Percentiles rank a stretch among this genome's conserved stretches.
Conservation (phyloP, 2,797 vertebrate species). For the Poecilia velifera region DNA sequence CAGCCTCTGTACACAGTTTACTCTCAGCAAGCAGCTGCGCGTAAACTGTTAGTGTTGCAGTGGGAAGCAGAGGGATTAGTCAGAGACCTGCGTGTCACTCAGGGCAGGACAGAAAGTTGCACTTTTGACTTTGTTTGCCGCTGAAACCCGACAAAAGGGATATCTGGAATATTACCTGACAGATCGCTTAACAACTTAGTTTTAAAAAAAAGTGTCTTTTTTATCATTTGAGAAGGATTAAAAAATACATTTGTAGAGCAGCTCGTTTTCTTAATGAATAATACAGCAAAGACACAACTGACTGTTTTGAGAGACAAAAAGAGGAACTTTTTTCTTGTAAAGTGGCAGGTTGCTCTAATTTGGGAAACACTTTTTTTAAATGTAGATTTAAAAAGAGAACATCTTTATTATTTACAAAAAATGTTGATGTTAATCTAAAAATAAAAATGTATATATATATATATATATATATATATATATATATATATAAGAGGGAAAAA, state of each 20-base stretch:
- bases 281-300: background rate
- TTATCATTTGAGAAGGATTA: background rate
- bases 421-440: too few species aligned
- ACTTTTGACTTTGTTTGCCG: background rate
- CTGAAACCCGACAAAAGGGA: background rate
- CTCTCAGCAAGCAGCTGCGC: conserved; percentile 24
- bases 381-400: background rate
- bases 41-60: conserved; percentile 50
- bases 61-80: background rate
- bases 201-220: background rate
- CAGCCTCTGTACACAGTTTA: conserved; percentile 56
- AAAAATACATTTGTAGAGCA: background rate
- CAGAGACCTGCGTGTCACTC: background rate
- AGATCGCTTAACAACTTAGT: background rate
- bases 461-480: background rate
- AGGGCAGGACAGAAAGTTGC: background rate
- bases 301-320: background rate
- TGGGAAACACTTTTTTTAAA: background rate
- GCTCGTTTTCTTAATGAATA: background rate
- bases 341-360: background rate
- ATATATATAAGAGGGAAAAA: background rate
- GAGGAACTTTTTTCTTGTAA: background rate
- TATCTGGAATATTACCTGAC: background rate
- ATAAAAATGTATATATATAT: too few species aligned
- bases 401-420: too few species aligned